These are phyloP conservation scores for Zosterops borbonicus DNA, from an alignment of 2,113 vertebrate genomes.

Conservation along the genomic window DNA sequence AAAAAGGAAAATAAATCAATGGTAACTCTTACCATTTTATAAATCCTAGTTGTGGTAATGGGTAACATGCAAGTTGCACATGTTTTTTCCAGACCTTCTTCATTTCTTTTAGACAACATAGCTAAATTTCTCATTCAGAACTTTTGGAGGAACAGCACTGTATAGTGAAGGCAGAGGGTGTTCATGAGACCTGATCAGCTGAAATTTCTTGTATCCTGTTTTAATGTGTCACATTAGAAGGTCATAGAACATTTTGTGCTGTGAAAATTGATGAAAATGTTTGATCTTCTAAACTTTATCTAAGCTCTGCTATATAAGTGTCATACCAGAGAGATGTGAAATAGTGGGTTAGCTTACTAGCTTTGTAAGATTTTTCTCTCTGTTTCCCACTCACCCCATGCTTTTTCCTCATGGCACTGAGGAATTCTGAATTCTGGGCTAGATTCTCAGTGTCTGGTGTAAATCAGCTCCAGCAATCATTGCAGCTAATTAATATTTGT, in stretches of 20 bases:
- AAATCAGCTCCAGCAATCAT: not conserved
- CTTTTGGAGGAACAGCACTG: not conserved
- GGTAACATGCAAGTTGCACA: not conserved
- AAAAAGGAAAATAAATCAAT: not conserved
- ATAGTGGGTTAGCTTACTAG: not conserved
- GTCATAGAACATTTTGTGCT: conserved; percentile 5
- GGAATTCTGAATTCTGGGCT: not conserved
- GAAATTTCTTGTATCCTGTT: conserved; percentile 21
- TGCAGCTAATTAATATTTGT: not conserved
- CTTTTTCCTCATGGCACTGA: not conserved
- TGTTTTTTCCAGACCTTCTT: not conserved
- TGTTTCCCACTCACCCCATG: not conserved
- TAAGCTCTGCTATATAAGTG: not conserved
- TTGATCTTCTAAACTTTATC: conserved; percentile 17
- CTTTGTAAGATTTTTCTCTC: not conserved
- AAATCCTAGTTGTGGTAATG: not conserved
- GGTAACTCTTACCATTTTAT: not conserved
- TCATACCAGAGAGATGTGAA: not conserved
- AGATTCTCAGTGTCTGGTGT: conserved; percentile 32
- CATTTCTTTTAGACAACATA: not conserved
- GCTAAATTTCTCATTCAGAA: conserved; percentile 29
- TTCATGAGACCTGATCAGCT: not conserved
- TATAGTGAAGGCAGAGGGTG: not conserved
- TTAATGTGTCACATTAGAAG: conserved; percentile 27
- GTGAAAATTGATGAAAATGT: not conserved